Base-by-base conservation (phyloP, 2,797 vertebrate species). In the Calcarius lapponicus region DNA sequence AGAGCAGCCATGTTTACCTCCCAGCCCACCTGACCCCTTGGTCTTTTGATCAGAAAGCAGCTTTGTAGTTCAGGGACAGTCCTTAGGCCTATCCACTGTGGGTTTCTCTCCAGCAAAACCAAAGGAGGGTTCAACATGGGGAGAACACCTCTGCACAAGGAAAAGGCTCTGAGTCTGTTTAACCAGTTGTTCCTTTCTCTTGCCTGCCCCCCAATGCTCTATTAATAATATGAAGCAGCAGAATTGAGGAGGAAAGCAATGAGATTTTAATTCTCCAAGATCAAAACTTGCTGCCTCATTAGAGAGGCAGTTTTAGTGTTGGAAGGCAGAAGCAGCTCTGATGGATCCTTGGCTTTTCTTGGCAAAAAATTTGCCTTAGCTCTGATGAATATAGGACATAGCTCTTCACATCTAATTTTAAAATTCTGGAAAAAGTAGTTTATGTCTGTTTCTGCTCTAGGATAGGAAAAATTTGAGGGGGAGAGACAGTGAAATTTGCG, bases 341-440 rank as follows among this genome's bases (percentile, higher is more conserved):
- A 81, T 48, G 60, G 60, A 67, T 62, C 1, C 0, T 47, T 87
- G 84, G 51, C 76, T 94, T 95, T 92, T 69, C 86, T 92, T 94
- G 93, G 94, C 62, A 86, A 86, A 91, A 96, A 64, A 13, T 0
- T 53, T 3, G 1, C 31, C 56, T 85, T 9, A 0, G 34, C 38
- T 86, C 48, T 82, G 64, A 79, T 86, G 62, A 90, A 82, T 92
- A 61, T 25, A 84, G 65, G 80, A 70, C 57, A 58, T 34, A 84
- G n/a, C 14, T 48, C 57, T 93, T 92, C 36, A 14, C 54, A 82
- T 90, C 42, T 93, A 65, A 94, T 91, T 94, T 91, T 90, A 84
- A 95, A 94, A 86, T 88, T 79, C n/a, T 90, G 80, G 95, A 53
- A 96, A 93, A 95, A 80, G 34, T 81, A 86, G 22, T 34, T 81